Conservation (phyloP, 2,888 invertebrate genomes). For the Rhingia campestris region DNA sequence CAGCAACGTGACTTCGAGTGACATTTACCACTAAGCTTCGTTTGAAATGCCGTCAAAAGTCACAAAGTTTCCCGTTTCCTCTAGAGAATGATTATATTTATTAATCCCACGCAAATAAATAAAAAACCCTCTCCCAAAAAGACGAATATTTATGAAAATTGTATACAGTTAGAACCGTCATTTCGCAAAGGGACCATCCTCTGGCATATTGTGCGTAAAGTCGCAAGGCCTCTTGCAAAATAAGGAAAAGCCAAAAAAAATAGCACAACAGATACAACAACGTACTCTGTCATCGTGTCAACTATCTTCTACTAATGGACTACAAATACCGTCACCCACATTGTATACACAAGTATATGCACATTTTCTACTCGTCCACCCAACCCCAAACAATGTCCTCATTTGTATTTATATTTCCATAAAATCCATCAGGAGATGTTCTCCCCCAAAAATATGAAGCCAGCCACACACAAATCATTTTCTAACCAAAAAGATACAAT, state of each 20-base stretch:
- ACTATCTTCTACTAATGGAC: conserved; percentile 56
- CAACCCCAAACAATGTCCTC: conserved; percentile 58
- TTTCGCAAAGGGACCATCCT: conserved; percentile 27
- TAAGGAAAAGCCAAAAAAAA: conserved; percentile 11
- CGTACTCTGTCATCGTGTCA: conserved; percentile 53
- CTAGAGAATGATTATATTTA: not conserved
- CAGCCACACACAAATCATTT: conserved; percentile 68
- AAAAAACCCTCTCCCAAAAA: conserved; percentile 32
- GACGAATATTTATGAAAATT: conserved; percentile 38
- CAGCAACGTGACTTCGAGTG: no score
- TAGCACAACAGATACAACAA: conserved; percentile 26
- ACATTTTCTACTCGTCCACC: not conserved
- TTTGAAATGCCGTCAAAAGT: no score
- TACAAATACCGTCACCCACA: conserved; percentile 59
- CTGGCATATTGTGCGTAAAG: conserved; percentile 12
- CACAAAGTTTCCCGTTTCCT: no score
- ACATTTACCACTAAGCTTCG: no score
- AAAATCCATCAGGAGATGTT: conserved; percentile 48
- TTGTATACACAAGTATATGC: not conserved
- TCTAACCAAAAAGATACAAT: conserved; percentile 66
- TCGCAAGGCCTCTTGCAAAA: not conserved
- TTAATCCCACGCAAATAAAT: conserved; percentile 33
- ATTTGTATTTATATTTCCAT: conserved; percentile 71
- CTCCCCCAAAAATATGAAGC: conserved; percentile 51
- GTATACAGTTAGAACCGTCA: conserved; percentile 44